These are phyloP conservation scores for Spilogale gracilis DNA, from an alignment of 2,113 vertebrate species.

Conservation along the genomic window DNA sequence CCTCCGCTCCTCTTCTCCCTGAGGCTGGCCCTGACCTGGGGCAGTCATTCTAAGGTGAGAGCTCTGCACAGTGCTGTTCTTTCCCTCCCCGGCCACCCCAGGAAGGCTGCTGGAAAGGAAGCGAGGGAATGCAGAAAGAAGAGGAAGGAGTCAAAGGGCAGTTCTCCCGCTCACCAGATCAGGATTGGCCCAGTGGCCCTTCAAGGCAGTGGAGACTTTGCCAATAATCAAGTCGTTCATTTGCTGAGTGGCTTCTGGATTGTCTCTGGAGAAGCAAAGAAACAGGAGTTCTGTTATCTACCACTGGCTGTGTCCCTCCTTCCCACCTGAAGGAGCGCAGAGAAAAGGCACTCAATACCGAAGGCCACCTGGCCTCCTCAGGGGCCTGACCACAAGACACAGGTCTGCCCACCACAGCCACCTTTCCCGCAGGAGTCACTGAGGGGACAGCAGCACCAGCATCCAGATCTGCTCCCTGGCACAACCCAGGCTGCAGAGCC, in stretches of 20 bases:
- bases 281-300: not conserved
- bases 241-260: slow-evolving; percentile 98
- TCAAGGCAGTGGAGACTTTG: slow-evolving; percentile 97
- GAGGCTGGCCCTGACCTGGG: not conserved
- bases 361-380: not conserved
- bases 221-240: slow-evolving; percentile 99
- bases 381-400: not conserved
- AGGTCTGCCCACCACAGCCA: fast-evolving
- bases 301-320: not conserved
- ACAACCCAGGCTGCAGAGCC: not conserved
- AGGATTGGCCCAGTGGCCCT: slow-evolving; percentile 99
- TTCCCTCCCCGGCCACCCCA: not conserved
- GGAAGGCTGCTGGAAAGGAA: fast-evolving
- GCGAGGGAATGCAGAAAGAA: fast-evolving
- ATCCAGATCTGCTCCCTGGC: fast-evolving
- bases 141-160: not conserved
- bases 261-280: slow-evolving; percentile 90
- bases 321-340: not conserved
- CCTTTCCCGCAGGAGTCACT: not conserved
- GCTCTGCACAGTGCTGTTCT: not conserved
- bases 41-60: not conserved
- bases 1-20: not conserved
- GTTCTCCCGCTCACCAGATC: slow-evolving; percentile 92
- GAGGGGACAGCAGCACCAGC: not conserved
- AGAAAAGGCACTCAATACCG: not conserved